These are phyloP conservation scores for Anodontia alba DNA, from an alignment of 2,888 invertebrate genomes.

Conservation along the genomic window DNA sequence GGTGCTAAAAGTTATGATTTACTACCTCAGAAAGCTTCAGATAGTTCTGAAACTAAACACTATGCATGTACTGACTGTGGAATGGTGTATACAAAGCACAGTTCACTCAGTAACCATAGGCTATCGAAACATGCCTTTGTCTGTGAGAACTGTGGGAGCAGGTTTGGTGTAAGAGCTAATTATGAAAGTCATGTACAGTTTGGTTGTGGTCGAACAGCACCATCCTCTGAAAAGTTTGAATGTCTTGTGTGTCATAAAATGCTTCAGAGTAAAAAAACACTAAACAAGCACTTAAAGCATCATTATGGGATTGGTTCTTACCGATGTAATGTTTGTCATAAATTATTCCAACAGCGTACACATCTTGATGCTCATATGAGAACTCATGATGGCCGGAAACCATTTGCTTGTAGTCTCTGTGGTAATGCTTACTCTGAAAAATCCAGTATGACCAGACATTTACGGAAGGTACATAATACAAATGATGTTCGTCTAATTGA, in stretches of 20 bases:
- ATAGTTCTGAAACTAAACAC: neutral
- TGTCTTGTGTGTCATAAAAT: constrained; percentile 47
- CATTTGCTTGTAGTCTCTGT: constrained; percentile 31
- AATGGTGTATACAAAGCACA: constrained; percentile 48
- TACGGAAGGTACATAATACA: neutral
- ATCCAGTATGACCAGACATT: constrained; percentile 26
- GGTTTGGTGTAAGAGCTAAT: constrained; percentile 51
- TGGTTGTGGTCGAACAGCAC: constrained; percentile 22
- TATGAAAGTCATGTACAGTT: constrained; percentile 57
- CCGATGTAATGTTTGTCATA: constrained; percentile 42
- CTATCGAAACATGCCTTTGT: constrained; percentile 55
- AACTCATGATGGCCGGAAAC: constrained; percentile 48
- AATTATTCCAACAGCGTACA: constrained; percentile 39
- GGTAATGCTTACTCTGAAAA: constrained; percentile 48
- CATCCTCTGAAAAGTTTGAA: neutral
- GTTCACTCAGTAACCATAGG: constrained; percentile 56
- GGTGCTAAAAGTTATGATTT: neutral
- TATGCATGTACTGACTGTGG: constrained; percentile 55
- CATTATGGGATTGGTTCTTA: constrained; percentile 42
- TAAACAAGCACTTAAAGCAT: constrained; percentile 41
- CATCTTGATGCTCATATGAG: constrained; percentile 52
- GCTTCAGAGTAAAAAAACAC: constrained; percentile 51
- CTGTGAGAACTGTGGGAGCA: constrained; percentile 50
- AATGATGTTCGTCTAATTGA: neutral
- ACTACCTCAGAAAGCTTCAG: neutral